phyloP scores from a whole-genome alignment of 2,797 vertebrate species.

The Pachyuromys duprasi region DNA sequence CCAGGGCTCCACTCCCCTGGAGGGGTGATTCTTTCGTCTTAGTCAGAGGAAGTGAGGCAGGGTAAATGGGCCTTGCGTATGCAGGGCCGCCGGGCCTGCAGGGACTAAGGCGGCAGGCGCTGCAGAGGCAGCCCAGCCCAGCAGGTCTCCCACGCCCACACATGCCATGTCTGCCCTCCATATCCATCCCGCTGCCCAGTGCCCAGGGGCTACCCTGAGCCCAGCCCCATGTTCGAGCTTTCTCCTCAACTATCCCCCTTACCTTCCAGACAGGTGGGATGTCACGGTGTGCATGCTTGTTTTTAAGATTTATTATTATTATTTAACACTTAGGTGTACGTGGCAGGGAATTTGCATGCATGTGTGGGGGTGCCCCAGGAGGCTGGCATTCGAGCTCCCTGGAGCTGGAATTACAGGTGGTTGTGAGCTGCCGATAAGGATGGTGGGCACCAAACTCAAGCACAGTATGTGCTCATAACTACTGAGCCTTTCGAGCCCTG shows the following conservation, averaged over 20 bases:
- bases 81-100: not conserved
- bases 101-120: not conserved
- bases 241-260: not conserved
- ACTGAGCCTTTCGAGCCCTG: not conserved
- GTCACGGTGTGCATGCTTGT: not conserved
- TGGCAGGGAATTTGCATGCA: too few relatives aligned
- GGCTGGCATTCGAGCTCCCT: too few relatives aligned
- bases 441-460: not conserved
- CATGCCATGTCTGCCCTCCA: not conserved
- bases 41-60: constrained; percentile 78
- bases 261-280: not conserved
- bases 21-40: constrained; percentile 64
- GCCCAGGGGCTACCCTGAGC: not conserved
- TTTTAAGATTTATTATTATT: not conserved
- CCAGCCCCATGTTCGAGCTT: not conserved
- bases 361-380: not conserved
- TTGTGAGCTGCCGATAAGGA: not conserved
- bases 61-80: not conserved
- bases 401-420: not conserved
- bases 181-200: not conserved
- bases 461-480: not conserved
- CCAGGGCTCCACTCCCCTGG: constrained; percentile 62
- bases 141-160: not conserved
- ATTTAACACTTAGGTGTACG: not conserved
- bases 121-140: not conserved